Evolutionary conservation across 1,140 invertebrate species (phyloP), one percentile per base, ranked within the genome.

Genomic region (Conus ventricosus): DNA sequence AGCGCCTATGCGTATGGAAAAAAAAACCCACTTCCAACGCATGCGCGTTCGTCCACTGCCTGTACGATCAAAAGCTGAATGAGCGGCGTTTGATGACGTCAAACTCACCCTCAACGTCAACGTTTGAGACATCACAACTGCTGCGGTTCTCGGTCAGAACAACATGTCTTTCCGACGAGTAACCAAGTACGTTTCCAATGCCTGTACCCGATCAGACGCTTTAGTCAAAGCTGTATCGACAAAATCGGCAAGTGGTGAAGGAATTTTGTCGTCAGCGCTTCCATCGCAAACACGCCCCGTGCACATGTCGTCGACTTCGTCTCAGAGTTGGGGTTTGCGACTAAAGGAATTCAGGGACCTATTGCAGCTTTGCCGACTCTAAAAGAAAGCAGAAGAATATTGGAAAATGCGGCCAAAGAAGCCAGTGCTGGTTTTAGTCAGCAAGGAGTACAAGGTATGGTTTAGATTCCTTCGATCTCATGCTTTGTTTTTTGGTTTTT

Each of bases 391-490:
- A 87, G 53, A 54, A 78, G 67, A 71, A 81, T 84, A 55, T 67
- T 90, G 39, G 67, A 85, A 60, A 83, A 86, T 27, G 88, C 89
- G 8, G 55, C 88, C 53, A 90, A 90, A 17, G 91, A 90, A 87
- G 88, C 90, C 23, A 81, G 75, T 39, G 89, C 91, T 15, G 90
- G 92, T 6, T 90, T 90, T 15, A 91, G 89, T 84, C 23, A 85
- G 25, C 88, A 91, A 88, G 88, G 90, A 1, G 76, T 90, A 17
- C 91, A 92, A 81, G 91, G 82, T 10, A 89, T 76, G 15, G 81
- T 88, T 54, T 1, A 10, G 39, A 81, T 89, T 39, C 39, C 39
- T 39, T 39, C 39, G 39, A 39, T 39, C 39, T 39, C 39, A 39
- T 39, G 39, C 39, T 39, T 39, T 39, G 0, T 39, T 39, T 0